These are phyloP conservation scores for Lysandra bellargus DNA, from an alignment of 2,888 invertebrate species.

Conservation along the genomic window DNA sequence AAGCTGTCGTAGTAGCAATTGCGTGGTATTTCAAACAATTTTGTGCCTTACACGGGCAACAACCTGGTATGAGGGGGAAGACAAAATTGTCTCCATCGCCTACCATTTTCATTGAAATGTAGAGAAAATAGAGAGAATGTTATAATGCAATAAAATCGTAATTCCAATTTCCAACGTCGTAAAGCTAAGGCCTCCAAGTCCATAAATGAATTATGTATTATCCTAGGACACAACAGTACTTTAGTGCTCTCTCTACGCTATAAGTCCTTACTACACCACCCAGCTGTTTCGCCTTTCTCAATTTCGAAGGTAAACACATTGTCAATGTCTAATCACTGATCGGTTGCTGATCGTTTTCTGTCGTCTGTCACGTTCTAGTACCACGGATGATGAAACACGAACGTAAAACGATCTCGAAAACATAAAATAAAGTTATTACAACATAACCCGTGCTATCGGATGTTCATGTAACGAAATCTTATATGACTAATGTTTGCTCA, in stretches of 20 bases:
- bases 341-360: neutral
- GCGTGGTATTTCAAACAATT: too few relatives aligned
- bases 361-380: conserved; percentile 15
- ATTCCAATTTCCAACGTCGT: too few relatives aligned
- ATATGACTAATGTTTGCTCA: neutral
- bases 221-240: too few relatives aligned
- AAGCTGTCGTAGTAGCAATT: too few relatives aligned
- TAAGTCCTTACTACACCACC: neutral
- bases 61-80: too few relatives aligned
- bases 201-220: too few relatives aligned
- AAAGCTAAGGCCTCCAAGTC: too few relatives aligned
- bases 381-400: conserved; percentile 15
- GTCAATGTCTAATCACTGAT: conserved; percentile 11
- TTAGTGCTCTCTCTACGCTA: neutral
- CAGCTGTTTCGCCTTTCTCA: neutral
- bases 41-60: too few relatives aligned
- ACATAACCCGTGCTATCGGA: conserved; percentile 41
- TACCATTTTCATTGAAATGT: too few relatives aligned
- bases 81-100: too few relatives aligned
- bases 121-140: too few relatives aligned
- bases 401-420: conserved; percentile 17
- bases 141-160: too few relatives aligned
- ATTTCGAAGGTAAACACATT: neutral
- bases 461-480: conserved; percentile 34
- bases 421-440: conserved; percentile 17